phyloP scores from a whole-genome alignment of 2,797 vertebrate genomes.

The Sternarchorhynchus goeldii region DNA sequence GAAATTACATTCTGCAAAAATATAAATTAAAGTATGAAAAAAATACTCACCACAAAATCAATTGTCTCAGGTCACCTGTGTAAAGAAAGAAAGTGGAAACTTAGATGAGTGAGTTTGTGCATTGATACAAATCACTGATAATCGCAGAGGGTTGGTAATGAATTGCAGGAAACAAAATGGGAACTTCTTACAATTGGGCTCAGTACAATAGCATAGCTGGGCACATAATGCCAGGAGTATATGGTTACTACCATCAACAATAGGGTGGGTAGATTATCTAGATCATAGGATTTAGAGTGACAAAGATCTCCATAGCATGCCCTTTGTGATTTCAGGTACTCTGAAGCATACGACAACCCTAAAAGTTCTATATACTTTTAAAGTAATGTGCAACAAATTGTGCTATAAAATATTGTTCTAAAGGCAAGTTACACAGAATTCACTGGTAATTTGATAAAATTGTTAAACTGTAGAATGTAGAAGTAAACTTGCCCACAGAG shows the following conservation, averaged over 20 bases:
- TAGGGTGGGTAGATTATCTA: slow-evolving; percentile 70
- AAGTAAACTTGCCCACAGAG: slow-evolving; percentile 78
- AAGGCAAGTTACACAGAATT: not conserved
- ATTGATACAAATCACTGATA: slow-evolving; percentile 64
- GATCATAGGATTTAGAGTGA: slow-evolving; percentile 60
- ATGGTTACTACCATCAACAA: slow-evolving; percentile 75
- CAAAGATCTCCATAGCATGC: slow-evolving; percentile 65
- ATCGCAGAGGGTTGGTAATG: slow-evolving; percentile 45
- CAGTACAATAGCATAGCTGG: slow-evolving; percentile 67
- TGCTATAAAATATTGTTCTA: not conserved
- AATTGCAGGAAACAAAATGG: slow-evolving; percentile 61
- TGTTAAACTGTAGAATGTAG: not conserved
- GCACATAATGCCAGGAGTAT: slow-evolving; percentile 71
- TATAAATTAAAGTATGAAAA: not conserved
- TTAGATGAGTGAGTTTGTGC: slow-evolving; percentile 31
- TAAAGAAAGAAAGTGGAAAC: slow-evolving; percentile 57
- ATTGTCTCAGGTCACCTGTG: slow-evolving; percentile 83
- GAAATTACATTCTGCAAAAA: not conserved
- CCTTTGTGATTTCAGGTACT: slow-evolving; percentile 64
- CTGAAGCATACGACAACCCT: not conserved
- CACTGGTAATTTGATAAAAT: not conserved
- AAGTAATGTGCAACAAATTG: not conserved
- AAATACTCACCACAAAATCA: slow-evolving; percentile 84
- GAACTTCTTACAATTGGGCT: slow-evolving; percentile 50
- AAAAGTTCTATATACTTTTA: not conserved